Conservation (phyloP, 2,797 vertebrate species). For the Oreochromis grahami region DNA sequence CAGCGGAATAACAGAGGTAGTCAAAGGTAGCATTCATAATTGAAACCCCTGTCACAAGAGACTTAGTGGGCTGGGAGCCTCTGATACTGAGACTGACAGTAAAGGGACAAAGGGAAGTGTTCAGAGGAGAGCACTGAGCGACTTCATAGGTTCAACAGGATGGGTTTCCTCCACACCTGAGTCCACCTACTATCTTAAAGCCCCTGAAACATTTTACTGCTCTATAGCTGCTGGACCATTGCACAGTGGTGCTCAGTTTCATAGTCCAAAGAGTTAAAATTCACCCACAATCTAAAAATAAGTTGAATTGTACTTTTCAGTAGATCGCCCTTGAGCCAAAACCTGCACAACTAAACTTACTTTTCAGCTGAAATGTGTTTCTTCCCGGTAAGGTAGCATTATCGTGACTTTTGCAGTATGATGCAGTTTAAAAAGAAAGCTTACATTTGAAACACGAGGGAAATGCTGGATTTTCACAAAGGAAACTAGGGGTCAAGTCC, state of each 20-base stretch:
- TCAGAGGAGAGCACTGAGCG: conserved; percentile 32
- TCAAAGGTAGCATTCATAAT: conserved; percentile 71
- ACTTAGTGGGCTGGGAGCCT: conserved; percentile 62
- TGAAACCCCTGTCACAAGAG: conserved; percentile 66
- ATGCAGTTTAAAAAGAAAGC: not conserved
- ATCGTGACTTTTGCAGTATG: not conserved
- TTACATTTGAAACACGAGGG: not conserved
- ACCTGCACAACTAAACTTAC: not conserved
- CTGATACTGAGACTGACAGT: conserved; percentile 68
- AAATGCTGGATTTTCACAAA: not conserved
- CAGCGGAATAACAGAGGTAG: conserved; percentile 66
- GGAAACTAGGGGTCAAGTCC: not conserved
- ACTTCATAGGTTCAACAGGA: conserved; percentile 44
- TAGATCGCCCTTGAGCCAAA: not conserved
- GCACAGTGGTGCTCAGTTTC: not conserved
- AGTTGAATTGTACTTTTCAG: not conserved
- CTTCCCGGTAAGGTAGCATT: not conserved
- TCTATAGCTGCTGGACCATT: not conserved
- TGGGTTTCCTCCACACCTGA: conserved; percentile 38
- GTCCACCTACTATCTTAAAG: conserved; percentile 29
- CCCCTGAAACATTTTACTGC: not conserved
- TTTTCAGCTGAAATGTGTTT: not conserved
- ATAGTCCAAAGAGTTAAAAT: not conserved
- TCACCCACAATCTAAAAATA: not conserved
- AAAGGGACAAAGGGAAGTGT: conserved; percentile 58